Evolutionary conservation across 2,113 vertebrate genomes (phyloP).

Genomic region (Emydocephalus ijimae): DNA sequence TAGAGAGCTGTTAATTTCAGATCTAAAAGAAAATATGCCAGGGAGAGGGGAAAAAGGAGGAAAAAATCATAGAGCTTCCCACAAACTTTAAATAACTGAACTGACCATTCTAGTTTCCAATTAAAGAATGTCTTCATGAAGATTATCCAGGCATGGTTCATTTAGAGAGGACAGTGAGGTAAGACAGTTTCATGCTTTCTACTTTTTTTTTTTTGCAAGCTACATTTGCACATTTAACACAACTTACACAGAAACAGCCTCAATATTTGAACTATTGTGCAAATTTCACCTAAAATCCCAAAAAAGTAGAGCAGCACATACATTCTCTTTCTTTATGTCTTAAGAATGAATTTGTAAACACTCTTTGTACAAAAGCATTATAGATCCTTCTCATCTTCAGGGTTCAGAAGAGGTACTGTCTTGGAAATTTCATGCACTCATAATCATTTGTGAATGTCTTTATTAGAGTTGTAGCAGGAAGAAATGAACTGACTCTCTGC

Average conservation of each 20-base stretch:
- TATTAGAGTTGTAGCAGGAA: neutral
- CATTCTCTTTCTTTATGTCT: neutral
- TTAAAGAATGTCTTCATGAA: neutral
- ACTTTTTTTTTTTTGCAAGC: neutral
- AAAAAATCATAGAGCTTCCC: neutral
- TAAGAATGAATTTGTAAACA: neutral
- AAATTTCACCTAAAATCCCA: neutral
- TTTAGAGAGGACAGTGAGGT: neutral
- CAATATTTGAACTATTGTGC: neutral
- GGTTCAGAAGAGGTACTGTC: neutral
- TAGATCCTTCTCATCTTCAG: neutral
- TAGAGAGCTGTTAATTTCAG: neutral
- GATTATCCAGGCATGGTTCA: neutral
- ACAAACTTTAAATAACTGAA: neutral
- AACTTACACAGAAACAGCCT: neutral
- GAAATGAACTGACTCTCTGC: neutral
- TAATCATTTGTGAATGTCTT: neutral
- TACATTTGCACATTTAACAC: neutral
- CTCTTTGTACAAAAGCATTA: neutral
- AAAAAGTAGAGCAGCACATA: neutral
- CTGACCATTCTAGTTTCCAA: neutral
- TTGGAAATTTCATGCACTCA: neutral
- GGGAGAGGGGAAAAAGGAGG: neutral
- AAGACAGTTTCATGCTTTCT: neutral
- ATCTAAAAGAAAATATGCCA: neutral